Evolutionary conservation across 30 jellyfish, hydroid and myxozoan genomes (phyloP).

Genomic region (Calvadosia cruxmelitensis): DNA sequence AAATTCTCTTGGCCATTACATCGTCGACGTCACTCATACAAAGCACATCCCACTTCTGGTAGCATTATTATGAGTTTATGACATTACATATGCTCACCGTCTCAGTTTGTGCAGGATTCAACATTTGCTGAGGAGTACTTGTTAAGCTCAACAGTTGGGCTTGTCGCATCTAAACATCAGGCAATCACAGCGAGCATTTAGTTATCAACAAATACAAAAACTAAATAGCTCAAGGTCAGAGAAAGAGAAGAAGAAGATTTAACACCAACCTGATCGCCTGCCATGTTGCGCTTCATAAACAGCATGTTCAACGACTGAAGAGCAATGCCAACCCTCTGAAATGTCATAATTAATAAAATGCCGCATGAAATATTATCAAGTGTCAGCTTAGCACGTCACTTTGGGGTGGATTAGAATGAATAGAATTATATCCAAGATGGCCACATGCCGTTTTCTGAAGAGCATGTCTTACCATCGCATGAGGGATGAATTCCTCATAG

Average conservation of each 20-base stretch:
- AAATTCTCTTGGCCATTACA: no score
- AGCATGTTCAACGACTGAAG: conserved; percentile 49
- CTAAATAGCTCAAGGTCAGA: not conserved
- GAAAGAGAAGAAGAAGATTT: not conserved
- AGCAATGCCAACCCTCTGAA: conserved; percentile 84
- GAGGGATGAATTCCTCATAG: conserved; percentile 84
- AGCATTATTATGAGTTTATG: no score
- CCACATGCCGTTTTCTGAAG: no score
- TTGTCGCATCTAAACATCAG: conserved; percentile 93
- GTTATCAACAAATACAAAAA: no score
- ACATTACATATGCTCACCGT: conserved; percentile 60
- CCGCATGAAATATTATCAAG: no score
- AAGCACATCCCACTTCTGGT: no score
- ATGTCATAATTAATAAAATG: no score
- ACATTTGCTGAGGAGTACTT: conserved; percentile 70
- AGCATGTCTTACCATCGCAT: conserved; percentile 74
- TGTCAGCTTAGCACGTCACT: no score
- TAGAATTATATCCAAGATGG: no score
- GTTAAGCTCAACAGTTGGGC: conserved; percentile 69
- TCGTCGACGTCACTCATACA: no score
- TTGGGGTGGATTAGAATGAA: no score
- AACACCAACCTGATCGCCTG: conserved; percentile 71
- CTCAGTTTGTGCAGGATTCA: conserved; percentile 78
- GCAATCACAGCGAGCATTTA: no score
- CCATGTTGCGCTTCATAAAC: conserved; percentile 37